Base-by-base conservation (phyloP, 2,888 invertebrate genomes). In the Harmothoe impar region DNA sequence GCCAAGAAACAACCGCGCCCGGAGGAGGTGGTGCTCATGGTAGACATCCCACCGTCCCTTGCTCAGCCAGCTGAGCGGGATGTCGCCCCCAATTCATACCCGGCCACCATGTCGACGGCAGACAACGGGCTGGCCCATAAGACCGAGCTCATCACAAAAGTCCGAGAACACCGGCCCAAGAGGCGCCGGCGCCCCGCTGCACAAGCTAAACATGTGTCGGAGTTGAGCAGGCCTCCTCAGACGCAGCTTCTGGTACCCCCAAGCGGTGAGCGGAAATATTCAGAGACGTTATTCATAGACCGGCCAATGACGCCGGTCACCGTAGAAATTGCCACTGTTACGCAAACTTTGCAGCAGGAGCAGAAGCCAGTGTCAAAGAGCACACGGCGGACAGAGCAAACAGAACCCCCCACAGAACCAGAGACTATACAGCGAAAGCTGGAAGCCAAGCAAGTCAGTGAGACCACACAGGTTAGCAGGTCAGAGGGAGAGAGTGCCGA, bases 31-130 rank as follows among this genome's bases (percentile, higher is more conserved):
- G 89, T 68, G 17, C n/a, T 89, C 25, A 89, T 89, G 89, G 89
- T 68, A 17, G 89, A 86, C 56, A 56, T 86, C 86, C 54, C 86
- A 54, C 81, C 77, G 52, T 89, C 89, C 81, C 89, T 81, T n/a
- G 54, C 51, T 78, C 89, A 29, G 89, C 7, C 25, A 20, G 54
- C 54, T 52, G 52, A 54, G 86, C 54, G 25, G 29, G 86, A 86
- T 33, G 54, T 54, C 54, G 20, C 86, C 23, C 84, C 84, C 17
- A 23, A 25, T 15, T 29, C 25, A 23, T 10, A 43, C 43, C 84
- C 35, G 20, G 23, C 12, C 15, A 51, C 85, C 25, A 86, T 86
- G 86, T 86, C 86, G 86, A 86, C 54, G 25, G 54, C 86, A 86
- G 86, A 86, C 52, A 15, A 0, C 25, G 54, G 31, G 23, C 56